These are phyloP conservation scores for Spodoptera litura DNA, from an alignment of 1,140 invertebrate species.

Conservation along the genomic window DNA sequence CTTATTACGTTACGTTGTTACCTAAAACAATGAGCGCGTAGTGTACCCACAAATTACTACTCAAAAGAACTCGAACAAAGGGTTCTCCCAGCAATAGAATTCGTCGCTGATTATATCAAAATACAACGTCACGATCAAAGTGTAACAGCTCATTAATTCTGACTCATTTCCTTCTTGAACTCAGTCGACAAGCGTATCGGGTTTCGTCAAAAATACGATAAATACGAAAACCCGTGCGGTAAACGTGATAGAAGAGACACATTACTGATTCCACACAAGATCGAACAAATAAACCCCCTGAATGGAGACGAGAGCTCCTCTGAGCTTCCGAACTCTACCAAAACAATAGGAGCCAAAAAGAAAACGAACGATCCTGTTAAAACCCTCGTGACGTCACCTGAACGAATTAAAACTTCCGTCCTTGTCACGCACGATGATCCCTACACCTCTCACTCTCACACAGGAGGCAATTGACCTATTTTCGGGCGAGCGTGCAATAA, in stretches of 20 bases:
- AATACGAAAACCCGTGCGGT: conserved; percentile 49
- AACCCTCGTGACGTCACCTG: conserved; percentile 81
- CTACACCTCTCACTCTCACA: conserved; percentile 64
- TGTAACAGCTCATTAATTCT: conserved; percentile 63
- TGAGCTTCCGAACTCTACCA: conserved; percentile 59
- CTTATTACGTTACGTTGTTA: conserved; percentile 53
- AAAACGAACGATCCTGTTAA: conserved; percentile 75
- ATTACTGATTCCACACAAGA: conserved; percentile 60
- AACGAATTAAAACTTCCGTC: conserved; percentile 77
- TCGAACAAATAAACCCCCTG: conserved; percentile 55
- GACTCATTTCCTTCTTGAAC: conserved; percentile 63
- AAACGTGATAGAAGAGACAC: conserved; percentile 55
- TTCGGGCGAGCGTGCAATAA: conserved; percentile 82
- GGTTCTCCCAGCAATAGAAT: conserved; percentile 51
- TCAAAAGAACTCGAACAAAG: conserved; percentile 45
- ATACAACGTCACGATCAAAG: conserved; percentile 67
- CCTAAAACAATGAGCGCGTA: conserved; percentile 28
- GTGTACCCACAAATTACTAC: conserved; percentile 40
- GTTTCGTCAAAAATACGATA: conserved; percentile 56
- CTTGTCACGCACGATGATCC: conserved; percentile 63
- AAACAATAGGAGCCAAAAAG: conserved; percentile 77
- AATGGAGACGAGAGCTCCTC: conserved; percentile 49
- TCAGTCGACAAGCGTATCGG: conserved; percentile 48
- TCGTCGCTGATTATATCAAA: conserved; percentile 61
- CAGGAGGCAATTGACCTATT: conserved; percentile 84